These are phyloP conservation scores for Hucho hucho DNA, from an alignment of 2,113 vertebrate species.

Conservation along the genomic window DNA sequence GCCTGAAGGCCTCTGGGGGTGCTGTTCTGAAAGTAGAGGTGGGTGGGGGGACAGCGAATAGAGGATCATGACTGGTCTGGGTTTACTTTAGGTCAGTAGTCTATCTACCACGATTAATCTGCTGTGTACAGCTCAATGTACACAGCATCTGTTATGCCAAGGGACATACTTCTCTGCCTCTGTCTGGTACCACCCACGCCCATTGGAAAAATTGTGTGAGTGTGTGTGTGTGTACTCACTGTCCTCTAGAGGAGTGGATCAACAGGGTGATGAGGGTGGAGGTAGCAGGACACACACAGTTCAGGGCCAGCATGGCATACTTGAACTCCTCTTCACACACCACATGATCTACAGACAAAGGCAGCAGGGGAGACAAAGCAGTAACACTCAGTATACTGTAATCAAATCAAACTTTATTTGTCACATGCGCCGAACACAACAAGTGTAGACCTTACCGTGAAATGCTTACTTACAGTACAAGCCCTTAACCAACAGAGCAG, in stretches of 20 bases:
- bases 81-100: background rate
- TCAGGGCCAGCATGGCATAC: constrained; percentile 84
- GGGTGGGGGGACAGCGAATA: background rate
- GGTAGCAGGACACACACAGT: constrained; percentile 82
- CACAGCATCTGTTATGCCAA: background rate
- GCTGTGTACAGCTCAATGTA: background rate
- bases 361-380: background rate
- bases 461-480: too few species aligned
- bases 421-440: background rate
- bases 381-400: background rate
- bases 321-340: constrained; percentile 86
- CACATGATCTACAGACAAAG: constrained; percentile 75
- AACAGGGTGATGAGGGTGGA: constrained; percentile 82
- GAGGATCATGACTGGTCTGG: background rate
- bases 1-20: constrained; percentile 73
- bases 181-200: background rate
- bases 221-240: constrained; percentile 67
- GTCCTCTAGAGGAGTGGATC: constrained; percentile 82
- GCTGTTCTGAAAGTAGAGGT: constrained; percentile 63
- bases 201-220: background rate
- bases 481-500: too few species aligned
- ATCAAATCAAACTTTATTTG: too few species aligned
- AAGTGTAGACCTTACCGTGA: too few species aligned
- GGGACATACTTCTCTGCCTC: background rate
- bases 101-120: background rate